Conservation (phyloP, 2,888 invertebrate genomes). For the Fragum whitleyi region DNA sequence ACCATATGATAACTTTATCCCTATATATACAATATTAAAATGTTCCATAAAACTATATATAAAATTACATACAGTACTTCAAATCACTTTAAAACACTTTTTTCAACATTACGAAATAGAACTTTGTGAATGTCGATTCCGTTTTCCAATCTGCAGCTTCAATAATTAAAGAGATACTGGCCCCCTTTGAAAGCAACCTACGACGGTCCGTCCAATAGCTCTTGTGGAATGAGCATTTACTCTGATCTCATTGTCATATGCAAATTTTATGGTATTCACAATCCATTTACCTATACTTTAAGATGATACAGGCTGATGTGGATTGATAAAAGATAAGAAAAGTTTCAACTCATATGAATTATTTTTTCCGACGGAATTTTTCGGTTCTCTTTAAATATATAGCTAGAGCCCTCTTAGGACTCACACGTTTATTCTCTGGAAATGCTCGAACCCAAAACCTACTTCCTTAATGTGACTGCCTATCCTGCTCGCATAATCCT, state of each 20-base stretch:
- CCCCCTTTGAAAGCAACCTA: slow-evolving; percentile 25
- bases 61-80: background rate
- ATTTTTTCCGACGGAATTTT: background rate
- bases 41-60: background rate
- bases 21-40: background rate
- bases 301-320: background rate
- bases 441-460: slow-evolving; percentile 31
- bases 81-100: too few relatives aligned
- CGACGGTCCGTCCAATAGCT: slow-evolving; percentile 21
- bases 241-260: background rate
- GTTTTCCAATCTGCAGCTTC: slow-evolving; percentile 13
- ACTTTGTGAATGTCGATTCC: slow-evolving; percentile 13
- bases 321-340: slow-evolving; percentile 19
- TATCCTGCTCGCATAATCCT: slow-evolving; percentile 32
- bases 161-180: background rate
- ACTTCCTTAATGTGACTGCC: background rate
- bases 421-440: slow-evolving; percentile 16
- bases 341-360: background rate
- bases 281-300: slow-evolving; percentile 21
- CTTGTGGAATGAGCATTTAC: slow-evolving; percentile 24
- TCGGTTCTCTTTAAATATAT: slow-evolving; percentile 33
- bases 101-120: slow-evolving; percentile 3
- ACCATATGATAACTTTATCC: background rate
- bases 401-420: slow-evolving; percentile 27
- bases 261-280: slow-evolving; percentile 17